Percentiles rank a stretch among this genome's conserved stretches.
These are phyloP conservation scores for Eremophila alpestris DNA, from an alignment of 2,797 vertebrate genomes.

Conservation along the genomic window DNA sequence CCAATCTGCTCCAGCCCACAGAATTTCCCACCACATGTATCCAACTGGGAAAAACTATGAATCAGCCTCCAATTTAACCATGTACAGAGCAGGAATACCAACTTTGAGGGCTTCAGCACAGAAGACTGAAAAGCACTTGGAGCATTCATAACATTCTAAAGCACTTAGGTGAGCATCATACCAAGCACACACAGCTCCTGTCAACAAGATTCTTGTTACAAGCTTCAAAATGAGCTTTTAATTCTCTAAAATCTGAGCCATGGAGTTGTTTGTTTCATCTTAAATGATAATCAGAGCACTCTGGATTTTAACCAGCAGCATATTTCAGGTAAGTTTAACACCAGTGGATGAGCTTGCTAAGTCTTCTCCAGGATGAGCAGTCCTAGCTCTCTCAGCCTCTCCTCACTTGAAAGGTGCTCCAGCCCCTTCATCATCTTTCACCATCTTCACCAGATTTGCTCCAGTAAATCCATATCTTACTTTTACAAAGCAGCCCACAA, in stretches of 20 bases:
- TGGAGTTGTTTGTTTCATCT: background rate
- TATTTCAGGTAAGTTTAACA: background rate
- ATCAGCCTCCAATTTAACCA: background rate
- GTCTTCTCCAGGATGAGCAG: background rate
- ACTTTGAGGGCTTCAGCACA: background rate
- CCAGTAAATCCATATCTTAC: fast-evolving
- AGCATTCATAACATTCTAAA: background rate
- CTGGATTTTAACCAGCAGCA: background rate
- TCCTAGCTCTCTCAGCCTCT: background rate
- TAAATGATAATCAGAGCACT: background rate
- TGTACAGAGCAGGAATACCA: background rate
- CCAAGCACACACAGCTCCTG: background rate
- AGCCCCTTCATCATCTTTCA: background rate
- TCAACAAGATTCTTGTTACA: background rate
- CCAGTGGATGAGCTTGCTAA: background rate
- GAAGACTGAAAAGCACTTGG: background rate
- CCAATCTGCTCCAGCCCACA: slow-evolving; percentile 41
- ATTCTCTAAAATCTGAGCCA: background rate
- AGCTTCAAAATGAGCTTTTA: background rate
- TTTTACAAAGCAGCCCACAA: background rate
- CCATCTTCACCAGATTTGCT: background rate
- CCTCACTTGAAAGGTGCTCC: background rate
- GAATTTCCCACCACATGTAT: slow-evolving; percentile 32
- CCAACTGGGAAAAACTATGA: slow-evolving; percentile 17
- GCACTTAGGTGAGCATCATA: background rate